Percentiles rank a stretch among this genome's conserved stretches.
Evolutionary conservation across 2,113 vertebrate species (phyloP).

Genomic region (Nothocercus nigrocapillus): DNA sequence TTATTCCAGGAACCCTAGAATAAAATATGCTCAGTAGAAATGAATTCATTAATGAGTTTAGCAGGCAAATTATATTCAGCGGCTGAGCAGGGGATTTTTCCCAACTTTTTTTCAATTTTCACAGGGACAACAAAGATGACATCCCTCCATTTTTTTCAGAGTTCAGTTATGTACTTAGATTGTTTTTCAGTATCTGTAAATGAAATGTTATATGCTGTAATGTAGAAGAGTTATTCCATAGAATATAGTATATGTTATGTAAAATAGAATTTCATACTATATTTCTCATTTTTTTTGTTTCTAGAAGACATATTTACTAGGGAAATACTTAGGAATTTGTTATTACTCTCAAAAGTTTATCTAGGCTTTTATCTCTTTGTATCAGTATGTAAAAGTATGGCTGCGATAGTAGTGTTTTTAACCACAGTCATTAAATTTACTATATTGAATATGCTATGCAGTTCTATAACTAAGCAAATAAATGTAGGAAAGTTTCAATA

Average conservation of each 20-base stretch:
- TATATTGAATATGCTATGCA: conserved; percentile 20
- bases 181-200: not conserved
- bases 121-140: not conserved
- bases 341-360: not conserved
- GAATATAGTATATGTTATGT: not conserved
- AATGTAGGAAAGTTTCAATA: not conserved
- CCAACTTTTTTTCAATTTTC: not conserved
- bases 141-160: not conserved
- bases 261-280: not conserved
- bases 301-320: not conserved
- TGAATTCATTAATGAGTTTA: not conserved
- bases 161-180: not conserved
- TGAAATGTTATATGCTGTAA: not conserved
- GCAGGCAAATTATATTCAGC: not conserved
- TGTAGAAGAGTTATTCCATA: not conserved
- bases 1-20: not conserved
- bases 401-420: not conserved
- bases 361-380: not conserved
- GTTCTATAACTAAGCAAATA: conserved; percentile 1
- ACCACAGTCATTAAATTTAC: not conserved
- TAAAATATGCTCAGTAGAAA: conserved; percentile 5
- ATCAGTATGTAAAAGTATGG: not conserved
- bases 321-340: not conserved
- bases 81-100: not conserved
- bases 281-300: not conserved